Conservation (phyloP, 2,888 invertebrate genomes). For the Electrophaes corylata region DNA sequence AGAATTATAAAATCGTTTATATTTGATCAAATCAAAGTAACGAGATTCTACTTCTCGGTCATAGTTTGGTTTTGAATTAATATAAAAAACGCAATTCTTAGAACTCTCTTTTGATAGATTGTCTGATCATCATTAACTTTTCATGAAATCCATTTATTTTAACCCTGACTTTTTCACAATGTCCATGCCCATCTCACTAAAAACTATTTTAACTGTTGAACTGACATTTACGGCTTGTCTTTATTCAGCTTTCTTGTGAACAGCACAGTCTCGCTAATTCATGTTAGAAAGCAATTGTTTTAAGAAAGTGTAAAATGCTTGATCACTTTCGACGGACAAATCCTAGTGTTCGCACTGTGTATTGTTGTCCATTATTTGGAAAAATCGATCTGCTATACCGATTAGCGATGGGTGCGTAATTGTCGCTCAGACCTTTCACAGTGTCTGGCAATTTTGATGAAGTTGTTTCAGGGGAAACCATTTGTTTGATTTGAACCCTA, state of each 20-base stretch:
- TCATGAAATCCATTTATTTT: too few relatives aligned
- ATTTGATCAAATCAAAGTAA: too few relatives aligned
- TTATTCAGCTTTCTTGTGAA: slow-evolving; percentile 35
- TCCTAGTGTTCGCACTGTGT: slow-evolving; percentile 44
- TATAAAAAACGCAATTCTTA: too few relatives aligned
- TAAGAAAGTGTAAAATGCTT: slow-evolving; percentile 68
- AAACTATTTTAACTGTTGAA: neutral
- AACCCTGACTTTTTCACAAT: too few relatives aligned
- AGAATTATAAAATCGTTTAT: too few relatives aligned
- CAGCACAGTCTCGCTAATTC: slow-evolving; percentile 55
- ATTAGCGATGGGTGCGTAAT: slow-evolving; percentile 42
- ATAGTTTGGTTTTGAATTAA: too few relatives aligned
- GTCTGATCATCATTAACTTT: too few relatives aligned
- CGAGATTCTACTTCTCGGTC: too few relatives aligned
- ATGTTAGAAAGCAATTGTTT: slow-evolving; percentile 69
- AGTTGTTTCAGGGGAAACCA: slow-evolving; percentile 2
- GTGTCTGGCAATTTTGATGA: slow-evolving; percentile 25
- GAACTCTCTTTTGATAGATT: too few relatives aligned
- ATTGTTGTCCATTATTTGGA: slow-evolving; percentile 43
- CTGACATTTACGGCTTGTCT: slow-evolving; percentile 4
- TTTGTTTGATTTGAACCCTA: neutral
- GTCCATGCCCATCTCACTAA: too few relatives aligned
- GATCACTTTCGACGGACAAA: slow-evolving; percentile 59
- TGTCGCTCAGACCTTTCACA: slow-evolving; percentile 29
- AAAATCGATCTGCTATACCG: slow-evolving; percentile 46